Base-by-base conservation (phyloP, 1,140 invertebrate species). In the Brachionus angularis region DNA sequence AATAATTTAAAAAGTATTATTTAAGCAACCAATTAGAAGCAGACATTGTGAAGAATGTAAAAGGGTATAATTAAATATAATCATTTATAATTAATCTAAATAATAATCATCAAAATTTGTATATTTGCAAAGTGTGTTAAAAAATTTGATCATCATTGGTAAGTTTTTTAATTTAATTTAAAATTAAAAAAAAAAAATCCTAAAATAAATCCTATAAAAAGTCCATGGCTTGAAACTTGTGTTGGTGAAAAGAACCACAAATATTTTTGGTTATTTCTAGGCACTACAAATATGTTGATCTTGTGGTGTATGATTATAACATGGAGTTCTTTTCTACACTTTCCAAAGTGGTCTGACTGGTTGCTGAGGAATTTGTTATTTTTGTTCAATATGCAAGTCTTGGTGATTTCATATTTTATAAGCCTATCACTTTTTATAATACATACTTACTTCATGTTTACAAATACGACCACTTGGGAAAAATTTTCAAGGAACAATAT, bases 181-280 rank as follows among this genome's bases (percentile, higher is more conserved):
- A 16, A 55, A 21, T 58, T 58, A 39, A 3, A 42, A 14, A n/a
- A n/a, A n/a, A n/a, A n/a, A n/a, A n/a, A n/a, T n/a, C n/a, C n/a
- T n/a, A n/a, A n/a, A n/a, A n/a, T n/a, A n/a, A n/a, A n/a, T n/a
- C n/a, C n/a, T n/a, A n/a, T n/a, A n/a, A 14, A 8, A 42, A 58
- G 80, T 74, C 80, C 79, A 1, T 81, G 80, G 80, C 73, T 81
- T 49, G 79, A 80, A 61, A 77, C 79, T 1, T 82, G 80, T 75
- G 73, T 82, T 27, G 80, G 80, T 14, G 80, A 82, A 71, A 74
- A 75, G n/a, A 82, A 81, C 70, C 80, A 82, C 73, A 78, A 76
- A 58, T 79, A 74, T 64, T 82, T 82, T 73, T 78, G 76, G 75
- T 36, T 78, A 29, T 82, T 81, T 72, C 75, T 82, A 2, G 50